phyloP scores from a whole-genome alignment of 2,888 invertebrate genomes.

The Thysanoteuthis rhombus region DNA sequence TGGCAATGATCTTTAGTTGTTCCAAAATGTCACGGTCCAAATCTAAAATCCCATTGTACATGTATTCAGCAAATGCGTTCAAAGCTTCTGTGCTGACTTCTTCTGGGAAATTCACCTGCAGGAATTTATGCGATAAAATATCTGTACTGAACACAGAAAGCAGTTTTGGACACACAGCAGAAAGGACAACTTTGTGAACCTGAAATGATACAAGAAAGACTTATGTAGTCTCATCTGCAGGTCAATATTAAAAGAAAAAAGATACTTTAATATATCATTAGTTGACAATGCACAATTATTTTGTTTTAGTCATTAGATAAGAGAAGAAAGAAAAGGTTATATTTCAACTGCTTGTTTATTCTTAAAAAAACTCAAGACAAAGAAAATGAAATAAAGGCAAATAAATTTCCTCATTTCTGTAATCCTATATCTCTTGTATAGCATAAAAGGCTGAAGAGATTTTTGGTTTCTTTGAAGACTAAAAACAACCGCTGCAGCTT shows the following conservation, averaged over 20 bases:
- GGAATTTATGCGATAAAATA: background rate
- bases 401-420: too few species aligned
- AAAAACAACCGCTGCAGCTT: too few species aligned
- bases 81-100: background rate
- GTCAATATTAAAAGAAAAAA: background rate
- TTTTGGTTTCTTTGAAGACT: too few species aligned
- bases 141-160: background rate
- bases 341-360: too few species aligned
- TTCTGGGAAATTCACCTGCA: conserved; percentile 13
- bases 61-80: conserved; percentile 23
- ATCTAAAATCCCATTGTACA: conserved; percentile 14
- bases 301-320: too few species aligned
- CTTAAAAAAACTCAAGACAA: too few species aligned
- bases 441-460: too few species aligned
- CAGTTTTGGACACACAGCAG: conserved; percentile 16
- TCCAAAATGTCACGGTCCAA: conserved; percentile 13
- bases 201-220: background rate
- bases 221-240: background rate
- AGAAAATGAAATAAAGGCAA: too few species aligned
- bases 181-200: conserved; percentile 13
- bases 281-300: background rate
- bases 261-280: background rate
- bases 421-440: too few species aligned
- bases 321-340: too few species aligned
- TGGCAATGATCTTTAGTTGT: conserved; percentile 22